Evolutionary conservation across 2,888 invertebrate species (phyloP), one percentile per base, ranked within the genome.

Genomic region (Caenorhabditis wallacei): DNA sequence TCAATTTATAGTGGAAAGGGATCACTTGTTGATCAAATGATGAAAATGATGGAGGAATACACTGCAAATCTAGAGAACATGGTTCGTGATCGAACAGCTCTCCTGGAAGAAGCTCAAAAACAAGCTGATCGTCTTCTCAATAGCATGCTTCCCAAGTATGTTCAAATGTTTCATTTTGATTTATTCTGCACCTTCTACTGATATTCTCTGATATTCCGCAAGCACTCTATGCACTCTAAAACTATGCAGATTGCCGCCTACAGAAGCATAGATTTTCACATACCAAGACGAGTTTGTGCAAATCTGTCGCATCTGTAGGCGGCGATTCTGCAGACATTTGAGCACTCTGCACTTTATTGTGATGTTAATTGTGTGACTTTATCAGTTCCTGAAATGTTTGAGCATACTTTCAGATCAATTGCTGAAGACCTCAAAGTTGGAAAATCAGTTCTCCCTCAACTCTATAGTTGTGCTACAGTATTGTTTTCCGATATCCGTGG

Each of bases 1-100:
- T n/a, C n/a, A n/a, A n/a, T n/a, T n/a, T n/a, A n/a, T n/a, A 89
- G 89, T 10, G 90, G 89, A 48, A 90, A 89, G 74, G 91, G 91
- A 3, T 88, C 91, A 1, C 82, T 91, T 16, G 91, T 91, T 16
- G 91, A 91, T 74, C 91, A 91, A 75, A 91, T 91, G 91, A 90
- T 91, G 88, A 89, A 91, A 83, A 90, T 90, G 90, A 90, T 90
- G 90, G 90, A 90, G 63, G 79, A 86, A 74, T 91, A 91, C 82
- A 91, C 91, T 10, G 88, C 90, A 0, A 91, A 91, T 66, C 72
- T 91, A 40, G 91, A 91, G 59, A 85, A 85, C 18, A 87, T 91
- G 71, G 91, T 91, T 8, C 85, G 89, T 61, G 91, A 91, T 63
- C 76, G 91, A 11, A 91, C 91, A 2, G 86, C 89, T 2, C 78